Percentiles rank a stretch among this genome's conserved stretches.
phyloP scores from a whole-genome alignment of 2,797 vertebrate species.

The Hypotaenidia philippensis region DNA sequence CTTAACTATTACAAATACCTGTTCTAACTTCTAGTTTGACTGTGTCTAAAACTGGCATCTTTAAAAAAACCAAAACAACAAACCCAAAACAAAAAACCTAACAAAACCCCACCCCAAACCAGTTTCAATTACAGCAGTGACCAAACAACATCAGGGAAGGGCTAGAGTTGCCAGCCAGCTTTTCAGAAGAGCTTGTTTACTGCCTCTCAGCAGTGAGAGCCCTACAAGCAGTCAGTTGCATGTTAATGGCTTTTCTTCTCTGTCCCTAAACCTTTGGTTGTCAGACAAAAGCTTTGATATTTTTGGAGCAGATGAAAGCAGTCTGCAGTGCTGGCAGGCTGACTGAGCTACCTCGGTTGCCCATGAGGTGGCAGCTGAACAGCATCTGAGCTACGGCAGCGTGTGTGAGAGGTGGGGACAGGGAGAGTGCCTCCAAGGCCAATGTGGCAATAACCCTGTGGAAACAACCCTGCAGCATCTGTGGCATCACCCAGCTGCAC shows the following conservation, averaged over 20 bases:
- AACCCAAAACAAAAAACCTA: not conserved
- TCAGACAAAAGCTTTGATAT: not conserved
- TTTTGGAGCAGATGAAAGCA: not conserved
- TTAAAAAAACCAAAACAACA: not conserved
- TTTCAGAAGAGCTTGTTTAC: not conserved
- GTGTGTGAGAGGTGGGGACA: fast-evolving
- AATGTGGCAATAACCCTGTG: not conserved
- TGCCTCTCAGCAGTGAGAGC: not conserved
- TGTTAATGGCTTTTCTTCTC: not conserved
- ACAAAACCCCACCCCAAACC: no score
- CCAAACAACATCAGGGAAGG: not conserved
- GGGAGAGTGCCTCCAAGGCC: fast-evolving
- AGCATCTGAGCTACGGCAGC: not conserved
- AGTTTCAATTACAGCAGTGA: not conserved
- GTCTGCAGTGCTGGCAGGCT: not conserved
- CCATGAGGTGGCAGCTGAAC: not conserved
- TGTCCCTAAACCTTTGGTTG: not conserved
- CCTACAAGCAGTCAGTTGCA: not conserved
- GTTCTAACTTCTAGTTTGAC: not conserved
- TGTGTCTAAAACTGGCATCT: not conserved
- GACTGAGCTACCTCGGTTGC: not conserved
- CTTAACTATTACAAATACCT: not conserved
- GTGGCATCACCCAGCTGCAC: fast-evolving
- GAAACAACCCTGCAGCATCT: not conserved
- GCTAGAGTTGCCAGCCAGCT: not conserved